Conservation (phyloP, 2,888 invertebrate genomes). For the Parascotia fuliginaria region DNA sequence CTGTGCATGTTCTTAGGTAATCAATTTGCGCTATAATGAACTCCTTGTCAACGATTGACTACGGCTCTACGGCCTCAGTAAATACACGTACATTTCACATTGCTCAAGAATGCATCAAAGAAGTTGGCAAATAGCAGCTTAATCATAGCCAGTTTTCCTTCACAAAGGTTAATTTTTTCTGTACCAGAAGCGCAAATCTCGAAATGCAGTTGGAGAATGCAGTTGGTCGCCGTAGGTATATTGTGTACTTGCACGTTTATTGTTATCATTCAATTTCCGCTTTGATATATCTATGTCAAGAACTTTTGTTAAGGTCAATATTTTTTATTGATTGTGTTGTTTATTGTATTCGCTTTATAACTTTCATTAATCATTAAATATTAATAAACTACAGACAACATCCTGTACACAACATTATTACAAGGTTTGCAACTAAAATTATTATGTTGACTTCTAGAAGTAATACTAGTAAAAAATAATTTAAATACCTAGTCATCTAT, state of each 20-base stretch:
- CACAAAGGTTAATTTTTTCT: conserved; percentile 52
- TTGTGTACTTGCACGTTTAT: conserved; percentile 4
- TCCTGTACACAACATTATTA: conserved; percentile 1
- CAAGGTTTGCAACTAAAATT: not conserved
- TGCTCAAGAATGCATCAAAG: conserved; percentile 12
- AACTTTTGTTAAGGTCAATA: conserved; percentile 47
- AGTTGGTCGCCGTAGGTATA: too few relatives aligned
- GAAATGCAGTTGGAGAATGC: too few relatives aligned
- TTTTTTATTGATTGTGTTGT: conserved; percentile 21
- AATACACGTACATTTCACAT: conserved; percentile 20
- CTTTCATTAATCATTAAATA: not conserved
- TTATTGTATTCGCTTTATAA: conserved; percentile 10
- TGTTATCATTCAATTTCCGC: conserved; percentile 53
- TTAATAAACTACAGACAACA: not conserved
- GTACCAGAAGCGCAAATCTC: too few relatives aligned
- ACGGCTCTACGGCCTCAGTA: conserved; percentile 13
- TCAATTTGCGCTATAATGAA: conserved; percentile 5
- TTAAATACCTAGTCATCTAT: too few relatives aligned
- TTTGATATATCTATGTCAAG: conserved; percentile 61
- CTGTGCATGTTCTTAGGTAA: not conserved
- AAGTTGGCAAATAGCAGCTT: conserved; percentile 40
- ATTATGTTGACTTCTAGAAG: conserved; percentile 30
- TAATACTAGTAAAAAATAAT: too few relatives aligned
- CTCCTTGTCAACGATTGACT: conserved; percentile 13
- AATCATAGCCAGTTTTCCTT: conserved; percentile 55